These are phyloP conservation scores for Austrolebias charrua DNA, from an alignment of 2,797 vertebrate genomes.

Conservation along the genomic window DNA sequence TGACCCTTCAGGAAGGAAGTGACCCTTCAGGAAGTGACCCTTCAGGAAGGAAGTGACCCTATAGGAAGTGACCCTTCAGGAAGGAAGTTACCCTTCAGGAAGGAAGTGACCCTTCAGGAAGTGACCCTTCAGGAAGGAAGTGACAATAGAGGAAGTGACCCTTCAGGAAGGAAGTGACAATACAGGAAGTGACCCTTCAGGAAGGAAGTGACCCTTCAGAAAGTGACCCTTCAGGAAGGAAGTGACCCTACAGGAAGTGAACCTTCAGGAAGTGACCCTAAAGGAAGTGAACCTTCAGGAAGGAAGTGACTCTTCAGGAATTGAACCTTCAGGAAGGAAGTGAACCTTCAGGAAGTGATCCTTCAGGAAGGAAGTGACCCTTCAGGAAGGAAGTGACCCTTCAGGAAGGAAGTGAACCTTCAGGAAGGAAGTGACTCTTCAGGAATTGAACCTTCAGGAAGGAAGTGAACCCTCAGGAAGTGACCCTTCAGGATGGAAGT, in stretches of 20 bases:
- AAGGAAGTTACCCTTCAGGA: no score
- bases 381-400: slow-evolving; percentile 9
- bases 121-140: rapidly evolving
- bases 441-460: no score
- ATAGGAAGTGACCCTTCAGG: no score
- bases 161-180: no score
- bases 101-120: background rate
- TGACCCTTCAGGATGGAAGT: background rate
- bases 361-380: background rate
- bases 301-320: background rate
- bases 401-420: background rate
- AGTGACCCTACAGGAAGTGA: no score
- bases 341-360: background rate
- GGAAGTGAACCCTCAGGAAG: background rate
- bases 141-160: no score
- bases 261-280: no score
- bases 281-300: no score
- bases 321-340: no score
- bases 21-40: slow-evolving; percentile 8
- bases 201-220: slow-evolving; percentile 1
- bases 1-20: no score
- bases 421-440: no score
- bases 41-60: background rate
- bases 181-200: background rate
- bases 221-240: background rate